Percentiles rank a stretch among this genome's conserved stretches.
Evolutionary conservation across 2,113 vertebrate genomes (phyloP).

Genomic region (Petaurus breviceps): DNA sequence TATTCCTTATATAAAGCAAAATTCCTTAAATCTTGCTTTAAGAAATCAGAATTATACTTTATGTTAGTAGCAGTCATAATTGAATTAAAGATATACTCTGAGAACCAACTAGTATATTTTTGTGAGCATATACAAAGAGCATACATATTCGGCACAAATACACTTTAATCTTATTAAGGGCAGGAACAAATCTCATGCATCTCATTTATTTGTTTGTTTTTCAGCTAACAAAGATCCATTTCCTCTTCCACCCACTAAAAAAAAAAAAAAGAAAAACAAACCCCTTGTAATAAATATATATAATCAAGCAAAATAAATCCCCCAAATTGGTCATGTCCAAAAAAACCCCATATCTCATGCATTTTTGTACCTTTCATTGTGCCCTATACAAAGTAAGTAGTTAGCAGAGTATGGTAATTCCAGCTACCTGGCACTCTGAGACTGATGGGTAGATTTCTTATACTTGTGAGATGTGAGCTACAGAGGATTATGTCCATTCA

Average conservation of each 20-base stretch:
- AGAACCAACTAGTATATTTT: neutral
- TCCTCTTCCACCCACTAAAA: neutral
- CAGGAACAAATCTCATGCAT: neutral
- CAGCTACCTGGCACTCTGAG: neutral
- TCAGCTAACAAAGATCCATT: neutral
- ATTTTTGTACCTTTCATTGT: neutral
- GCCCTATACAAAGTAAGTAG: neutral
- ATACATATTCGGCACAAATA: neutral
- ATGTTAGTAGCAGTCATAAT: neutral
- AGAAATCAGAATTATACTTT: neutral
- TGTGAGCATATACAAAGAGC: neutral
- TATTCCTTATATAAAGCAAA: neutral
- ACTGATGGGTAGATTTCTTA: neutral
- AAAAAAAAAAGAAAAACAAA: neutral
- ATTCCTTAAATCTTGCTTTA: neutral
- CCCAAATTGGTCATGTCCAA: neutral
- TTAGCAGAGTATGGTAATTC: neutral
- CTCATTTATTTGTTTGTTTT: neutral
- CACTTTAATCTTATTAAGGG: neutral
- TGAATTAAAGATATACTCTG: neutral
- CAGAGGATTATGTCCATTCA: neutral
- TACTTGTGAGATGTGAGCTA: neutral
- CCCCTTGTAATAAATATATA: neutral
- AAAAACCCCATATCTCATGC: neutral
- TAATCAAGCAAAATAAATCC: neutral